Evolutionary conservation across 1,140 invertebrate genomes (phyloP).

Genomic region (Vollenhovia emeryi): DNA sequence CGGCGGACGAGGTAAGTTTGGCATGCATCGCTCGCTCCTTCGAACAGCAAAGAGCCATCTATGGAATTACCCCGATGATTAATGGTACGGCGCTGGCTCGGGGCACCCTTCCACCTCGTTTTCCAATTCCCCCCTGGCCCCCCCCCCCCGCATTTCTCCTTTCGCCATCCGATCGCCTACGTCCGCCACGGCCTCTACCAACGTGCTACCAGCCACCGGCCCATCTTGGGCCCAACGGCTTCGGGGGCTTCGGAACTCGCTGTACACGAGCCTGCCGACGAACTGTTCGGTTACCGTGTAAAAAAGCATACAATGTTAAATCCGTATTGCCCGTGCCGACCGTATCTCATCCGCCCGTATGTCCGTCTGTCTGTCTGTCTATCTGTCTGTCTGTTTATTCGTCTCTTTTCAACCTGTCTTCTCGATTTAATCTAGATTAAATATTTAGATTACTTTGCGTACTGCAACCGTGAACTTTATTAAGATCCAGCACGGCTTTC

Average conservation of each 20-base stretch:
- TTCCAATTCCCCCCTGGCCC: constrained; percentile 32
- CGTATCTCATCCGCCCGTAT: constrained; percentile 44
- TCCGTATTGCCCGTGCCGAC: constrained; percentile 44
- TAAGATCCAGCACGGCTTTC: not conserved
- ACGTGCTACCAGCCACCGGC: constrained; percentile 49
- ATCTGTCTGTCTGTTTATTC: not conserved
- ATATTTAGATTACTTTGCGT: constrained; percentile 48
- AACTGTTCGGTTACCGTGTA: constrained; percentile 73
- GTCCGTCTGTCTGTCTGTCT: constrained; percentile 29
- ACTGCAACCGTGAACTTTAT: constrained; percentile 34
- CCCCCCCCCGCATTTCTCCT: not conserved
- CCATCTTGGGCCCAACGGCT: constrained; percentile 52
- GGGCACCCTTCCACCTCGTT: constrained; percentile 70
- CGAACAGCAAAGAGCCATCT: constrained; percentile 80
- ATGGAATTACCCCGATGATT: constrained; percentile 82
- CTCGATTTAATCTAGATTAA: constrained; percentile 55
- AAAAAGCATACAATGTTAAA: constrained; percentile 77
- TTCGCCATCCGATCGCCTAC: constrained; percentile 2
- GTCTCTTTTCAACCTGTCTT: constrained; percentile 36
- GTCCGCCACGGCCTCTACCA: constrained; percentile 2
- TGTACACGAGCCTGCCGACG: constrained; percentile 34
- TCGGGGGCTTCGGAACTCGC: constrained; percentile 16
- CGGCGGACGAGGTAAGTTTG: constrained; percentile 79
- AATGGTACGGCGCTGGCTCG: constrained; percentile 75
- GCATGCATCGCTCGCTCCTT: constrained; percentile 82